phyloP scores from a whole-genome alignment of 2,797 vertebrate species.

The Acanthis flammea region DNA sequence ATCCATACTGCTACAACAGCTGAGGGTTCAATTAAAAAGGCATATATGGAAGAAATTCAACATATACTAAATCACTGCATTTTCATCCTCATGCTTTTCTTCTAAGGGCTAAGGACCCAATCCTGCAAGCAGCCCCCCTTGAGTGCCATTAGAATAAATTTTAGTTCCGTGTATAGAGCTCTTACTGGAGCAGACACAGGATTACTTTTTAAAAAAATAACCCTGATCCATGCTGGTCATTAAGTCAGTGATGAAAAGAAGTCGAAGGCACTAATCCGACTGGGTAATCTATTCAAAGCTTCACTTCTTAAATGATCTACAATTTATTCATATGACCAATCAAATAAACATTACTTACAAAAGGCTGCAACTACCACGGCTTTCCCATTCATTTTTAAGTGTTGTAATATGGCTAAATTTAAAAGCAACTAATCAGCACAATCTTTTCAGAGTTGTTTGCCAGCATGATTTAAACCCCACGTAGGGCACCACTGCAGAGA shows the following conservation, averaged over 20 bases:
- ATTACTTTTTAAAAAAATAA: background rate
- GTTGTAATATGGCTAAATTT: background rate
- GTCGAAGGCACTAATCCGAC: background rate
- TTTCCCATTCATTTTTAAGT: background rate
- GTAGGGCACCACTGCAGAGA: background rate
- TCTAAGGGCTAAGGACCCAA: background rate
- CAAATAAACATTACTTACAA: conserved; percentile 23
- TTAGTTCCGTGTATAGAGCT: background rate
- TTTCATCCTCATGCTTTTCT: background rate
- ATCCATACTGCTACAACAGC: background rate
- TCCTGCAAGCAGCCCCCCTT: background rate
- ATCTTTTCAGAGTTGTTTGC: background rate
- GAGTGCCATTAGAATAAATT: background rate
- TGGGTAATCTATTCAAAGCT: conserved; percentile 39
- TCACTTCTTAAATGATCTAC: conserved; percentile 11
- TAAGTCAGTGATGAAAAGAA: conserved; percentile 10
- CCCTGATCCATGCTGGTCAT: background rate
- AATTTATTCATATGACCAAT: conserved; percentile 10
- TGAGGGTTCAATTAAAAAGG: background rate
- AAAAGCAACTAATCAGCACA: background rate
- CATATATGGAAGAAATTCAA: background rate
- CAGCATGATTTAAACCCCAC: background rate
- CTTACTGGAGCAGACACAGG: background rate
- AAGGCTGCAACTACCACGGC: background rate
- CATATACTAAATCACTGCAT: background rate